A percentile compares a stretch with the other conserved stretches of the same genome.
Evolutionary conservation across 2,888 invertebrate genomes (phyloP).

Genomic region (Cinara cedri): DNA sequence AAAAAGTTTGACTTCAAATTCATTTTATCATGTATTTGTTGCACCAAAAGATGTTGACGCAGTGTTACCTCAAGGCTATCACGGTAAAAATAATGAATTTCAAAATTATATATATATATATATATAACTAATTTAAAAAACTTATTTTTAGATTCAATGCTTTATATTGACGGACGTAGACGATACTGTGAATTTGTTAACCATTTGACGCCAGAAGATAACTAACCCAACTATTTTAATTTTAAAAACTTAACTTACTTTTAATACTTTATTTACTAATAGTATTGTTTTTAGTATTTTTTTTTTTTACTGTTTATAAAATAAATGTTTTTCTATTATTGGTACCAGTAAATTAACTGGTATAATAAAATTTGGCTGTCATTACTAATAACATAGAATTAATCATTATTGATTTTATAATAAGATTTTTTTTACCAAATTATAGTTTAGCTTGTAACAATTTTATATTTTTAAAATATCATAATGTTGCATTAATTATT

Average conservation of each 20-base stretch:
- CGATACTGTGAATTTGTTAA: conserved; percentile 46
- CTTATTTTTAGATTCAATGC: conserved; percentile 66
- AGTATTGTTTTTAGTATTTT: background rate
- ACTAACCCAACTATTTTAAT: background rate
- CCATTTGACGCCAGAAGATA: background rate
- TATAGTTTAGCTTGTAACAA: too few species aligned
- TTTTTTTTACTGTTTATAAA: conserved; percentile 9
- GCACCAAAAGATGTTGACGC: conserved; percentile 65
- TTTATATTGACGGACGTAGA: conserved; percentile 66
- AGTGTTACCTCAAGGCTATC: conserved; percentile 72
- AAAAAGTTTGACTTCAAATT: conserved; percentile 71
- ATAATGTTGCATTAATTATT: background rate
- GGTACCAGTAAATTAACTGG: background rate
- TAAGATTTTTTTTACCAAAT: too few species aligned
- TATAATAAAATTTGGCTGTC: background rate
- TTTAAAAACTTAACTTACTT: conserved; percentile 21
- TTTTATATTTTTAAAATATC: too few species aligned
- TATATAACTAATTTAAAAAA: background rate
- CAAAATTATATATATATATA: background rate
- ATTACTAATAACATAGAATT: background rate
- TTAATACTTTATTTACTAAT: background rate
- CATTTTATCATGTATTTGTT: conserved; percentile 76
- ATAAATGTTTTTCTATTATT: conserved; percentile 11
- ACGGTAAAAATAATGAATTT: conserved; percentile 66
- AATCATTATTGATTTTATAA: background rate